Base-by-base conservation (phyloP, 2,113 vertebrate species). In the Ellobius talpinus region DNA sequence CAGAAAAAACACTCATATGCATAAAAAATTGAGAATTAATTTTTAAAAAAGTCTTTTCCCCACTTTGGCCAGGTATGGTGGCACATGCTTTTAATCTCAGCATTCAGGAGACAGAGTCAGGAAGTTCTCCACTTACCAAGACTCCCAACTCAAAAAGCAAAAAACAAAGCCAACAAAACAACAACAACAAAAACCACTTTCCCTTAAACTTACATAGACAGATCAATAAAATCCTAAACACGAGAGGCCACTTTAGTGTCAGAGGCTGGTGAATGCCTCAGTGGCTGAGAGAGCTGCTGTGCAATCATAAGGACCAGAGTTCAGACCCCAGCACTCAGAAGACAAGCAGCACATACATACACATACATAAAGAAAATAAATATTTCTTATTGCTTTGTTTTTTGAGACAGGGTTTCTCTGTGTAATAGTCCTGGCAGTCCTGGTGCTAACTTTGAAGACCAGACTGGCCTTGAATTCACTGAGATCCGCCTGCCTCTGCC, bases 171-270 rank as follows among this genome's bases (percentile, higher is more conserved):
- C 12, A 58, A 58, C 55, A 58, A 58, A 58, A 58, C 17, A 21
- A 58, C 55, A 58, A 58, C 55, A 58, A 55, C 52, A 2, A 5
- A 58, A 58, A 21, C 6, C 19, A 58, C 55, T 5, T 42, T 36
- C 39, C 47, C 42, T 95, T 81, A 91, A 87, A 61, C 81, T n/a
- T 42, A 92, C 10, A 92, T 12, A 88, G 21, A 88, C 45, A 47
- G 72, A 91, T 91, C 42, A 82, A 82, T 86, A 70, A 36, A 66
- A 21, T 89, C 33, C 58, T 82, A 36, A 86, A 65, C 9, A 29
- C 12, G 17, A 47, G 16, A 31, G 19, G 10, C 58, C 8, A 5
- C 29, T 39, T 72, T 39, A 36, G 33, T 45, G 3, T 39, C 65
- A 85, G 86, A 31, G 24, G 58, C n/a, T 45, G 61, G 52, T 17